Evolutionary conservation across 2,888 invertebrate species (phyloP).

Genomic region (Amiota mariae): DNA sequence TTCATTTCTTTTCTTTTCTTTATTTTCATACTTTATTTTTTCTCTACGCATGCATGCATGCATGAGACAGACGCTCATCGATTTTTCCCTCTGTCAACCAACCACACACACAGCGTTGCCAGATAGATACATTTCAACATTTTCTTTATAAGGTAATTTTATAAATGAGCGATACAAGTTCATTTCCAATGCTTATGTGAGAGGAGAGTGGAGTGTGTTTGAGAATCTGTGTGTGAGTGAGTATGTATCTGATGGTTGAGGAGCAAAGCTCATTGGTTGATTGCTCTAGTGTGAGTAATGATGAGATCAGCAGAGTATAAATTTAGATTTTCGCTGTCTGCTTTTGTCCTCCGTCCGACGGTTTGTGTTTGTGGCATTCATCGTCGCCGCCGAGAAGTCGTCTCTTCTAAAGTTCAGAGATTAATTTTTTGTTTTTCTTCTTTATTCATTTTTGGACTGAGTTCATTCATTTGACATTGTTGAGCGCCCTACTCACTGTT

Average conservation of each 20-base stretch:
- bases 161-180: too few species aligned
- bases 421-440: background rate
- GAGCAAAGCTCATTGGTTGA: too few species aligned
- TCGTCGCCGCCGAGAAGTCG: background rate
- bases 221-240: constrained; percentile 46
- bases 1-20: too few species aligned
- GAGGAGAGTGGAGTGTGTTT: constrained; percentile 20
- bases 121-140: background rate
- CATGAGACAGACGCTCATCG: constrained; percentile 56
- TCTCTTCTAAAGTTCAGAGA: constrained; percentile 52
- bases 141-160: too few species aligned
- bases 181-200: too few species aligned
- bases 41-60: constrained; percentile 25
- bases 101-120: constrained; percentile 41
- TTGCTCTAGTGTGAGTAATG: constrained; percentile 53
- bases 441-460: too few species aligned
- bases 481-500: constrained; percentile 26
- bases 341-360: background rate
- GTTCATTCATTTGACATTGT: constrained; percentile 20
- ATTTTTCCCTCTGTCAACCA: constrained; percentile 45
- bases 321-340: constrained; percentile 12
- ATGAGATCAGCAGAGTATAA: constrained; percentile 56
- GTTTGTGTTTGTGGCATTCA: constrained; percentile 9
- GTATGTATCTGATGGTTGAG: background rate
- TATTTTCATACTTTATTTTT: background rate